Base-by-base conservation (phyloP, 2,113 vertebrate species). In the Lynx canadensis region DNA sequence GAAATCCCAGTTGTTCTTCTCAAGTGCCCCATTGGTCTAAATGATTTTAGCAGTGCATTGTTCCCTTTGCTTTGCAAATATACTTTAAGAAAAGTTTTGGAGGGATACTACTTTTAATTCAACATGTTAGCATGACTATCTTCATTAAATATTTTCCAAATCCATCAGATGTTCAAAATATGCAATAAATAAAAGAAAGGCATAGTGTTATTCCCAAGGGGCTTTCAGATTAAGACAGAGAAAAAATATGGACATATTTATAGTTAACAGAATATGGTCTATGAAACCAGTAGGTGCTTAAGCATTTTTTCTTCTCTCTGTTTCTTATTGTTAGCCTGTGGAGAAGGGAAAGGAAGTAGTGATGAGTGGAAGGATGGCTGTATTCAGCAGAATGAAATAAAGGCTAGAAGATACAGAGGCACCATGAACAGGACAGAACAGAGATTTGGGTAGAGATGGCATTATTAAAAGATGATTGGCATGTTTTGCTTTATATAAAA, bases 181-280 rank as follows among this genome's bases (percentile, higher is more conserved):
- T 69, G 48, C 82, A 90, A 96, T 85, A 87, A 95, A 83, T 21
- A 80, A 91, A 69, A 91, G 50, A 92, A n/a, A n/a, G n/a, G 8
- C 29, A 79, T 41, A 36, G 3, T 69, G 23, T 94, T 91, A 50
- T n/a, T 88, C 50, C 90, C 36, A 85, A 82, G 36, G n/a, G 66
- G 29, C 12, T 94, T 82, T 86, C 36, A 82, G 41, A 52, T 92
- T 80, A 66, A 95, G n/a, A 84, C 29, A 69, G 65, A 81, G 48
- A 92, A 63, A 84, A 93, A 89, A 8, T n/a, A 91, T 50, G 29
- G 23, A 27, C 2, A 23, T 60, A 55, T 79, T 96, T 90, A 69
- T 2, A 65, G 66, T 52, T 82, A 91, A 89, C 45, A 88, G 73
- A 68, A 85, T 55, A 84, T 10, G 2, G 73, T 31, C 65, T 80